Evolutionary conservation across 2,888 invertebrate genomes (phyloP).

Genomic region (Melanargia galathea): DNA sequence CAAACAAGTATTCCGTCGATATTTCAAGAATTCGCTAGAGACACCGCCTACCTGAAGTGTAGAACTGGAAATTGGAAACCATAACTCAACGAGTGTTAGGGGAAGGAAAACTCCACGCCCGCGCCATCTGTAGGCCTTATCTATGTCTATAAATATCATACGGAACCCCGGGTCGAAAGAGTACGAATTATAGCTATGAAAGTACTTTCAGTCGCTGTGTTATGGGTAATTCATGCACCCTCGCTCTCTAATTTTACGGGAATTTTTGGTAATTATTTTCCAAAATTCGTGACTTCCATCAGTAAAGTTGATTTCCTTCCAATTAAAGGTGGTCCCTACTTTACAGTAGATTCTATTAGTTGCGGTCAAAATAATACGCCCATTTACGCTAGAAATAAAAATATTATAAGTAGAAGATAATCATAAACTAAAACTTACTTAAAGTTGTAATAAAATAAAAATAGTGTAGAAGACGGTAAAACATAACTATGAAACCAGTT

Average conservation of each 20-base stretch:
- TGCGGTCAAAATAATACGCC: slow-evolving; percentile 16
- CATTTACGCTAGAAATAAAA: background rate
- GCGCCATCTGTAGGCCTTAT: slow-evolving; percentile 81
- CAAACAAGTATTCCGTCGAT: slow-evolving; percentile 35
- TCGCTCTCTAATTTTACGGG: slow-evolving; percentile 69
- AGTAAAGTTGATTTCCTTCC: slow-evolving; percentile 35
- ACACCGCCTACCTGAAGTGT: slow-evolving; percentile 67
- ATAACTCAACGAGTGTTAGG: slow-evolving; percentile 82
- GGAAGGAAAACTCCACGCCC: slow-evolving; percentile 77
- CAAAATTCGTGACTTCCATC: slow-evolving; percentile 45
- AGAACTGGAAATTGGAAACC: slow-evolving; percentile 77
- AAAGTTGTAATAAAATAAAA: too few species aligned
- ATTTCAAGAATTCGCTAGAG: slow-evolving; percentile 50
- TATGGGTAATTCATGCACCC: slow-evolving; percentile 82
- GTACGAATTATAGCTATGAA: slow-evolving; percentile 73
- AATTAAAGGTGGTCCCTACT: slow-evolving; percentile 27
- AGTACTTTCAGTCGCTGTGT: slow-evolving; percentile 66
- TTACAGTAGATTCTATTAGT: slow-evolving; percentile 11
- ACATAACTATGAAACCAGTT: too few species aligned
- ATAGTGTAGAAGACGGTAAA: too few species aligned
- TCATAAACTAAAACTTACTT: too few species aligned
- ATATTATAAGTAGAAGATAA: background rate
- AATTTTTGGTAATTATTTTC: slow-evolving; percentile 71
- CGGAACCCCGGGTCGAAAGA: slow-evolving; percentile 69
- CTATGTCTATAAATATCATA: slow-evolving; percentile 75